Evolutionary conservation across 2,797 vertebrate genomes (phyloP).

Genomic region (Muscicapa comitata): DNA sequence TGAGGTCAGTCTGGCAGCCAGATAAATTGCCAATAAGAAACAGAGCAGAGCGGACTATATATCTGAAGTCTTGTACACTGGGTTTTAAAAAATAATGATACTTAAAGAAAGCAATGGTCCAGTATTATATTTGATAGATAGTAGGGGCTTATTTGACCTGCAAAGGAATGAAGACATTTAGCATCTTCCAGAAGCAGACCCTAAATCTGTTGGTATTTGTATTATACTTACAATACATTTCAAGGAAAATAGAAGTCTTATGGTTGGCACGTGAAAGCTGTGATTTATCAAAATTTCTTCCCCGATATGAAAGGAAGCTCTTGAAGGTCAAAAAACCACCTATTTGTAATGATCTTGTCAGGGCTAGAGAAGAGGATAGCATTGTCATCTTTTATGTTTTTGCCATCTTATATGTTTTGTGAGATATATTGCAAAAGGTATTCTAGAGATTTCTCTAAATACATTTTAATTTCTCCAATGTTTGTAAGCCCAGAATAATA

Average conservation of each 20-base stretch:
- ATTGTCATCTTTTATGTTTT: background rate
- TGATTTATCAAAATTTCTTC: constrained; percentile 28
- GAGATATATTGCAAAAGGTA: background rate
- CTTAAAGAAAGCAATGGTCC: background rate
- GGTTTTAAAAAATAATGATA: background rate
- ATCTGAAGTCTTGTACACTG: background rate
- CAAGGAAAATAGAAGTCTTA: background rate
- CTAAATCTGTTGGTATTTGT: background rate
- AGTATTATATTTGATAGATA: background rate
- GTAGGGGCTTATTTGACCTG: background rate
- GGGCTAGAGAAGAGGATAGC: background rate
- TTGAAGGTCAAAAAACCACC: background rate
- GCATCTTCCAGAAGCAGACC: background rate
- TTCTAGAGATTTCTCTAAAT: background rate
- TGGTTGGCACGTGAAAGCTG: background rate
- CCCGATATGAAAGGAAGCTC: background rate
- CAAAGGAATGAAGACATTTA: background rate
- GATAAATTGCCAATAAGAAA: constrained; percentile 19
- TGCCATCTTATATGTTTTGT: background rate
- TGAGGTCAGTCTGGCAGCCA: background rate
- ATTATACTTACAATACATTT: constrained; percentile 12
- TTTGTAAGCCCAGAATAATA: background rate
- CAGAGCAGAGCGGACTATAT: background rate
- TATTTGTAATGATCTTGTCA: background rate
- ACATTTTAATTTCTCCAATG: background rate